A percentile compares a stretch with the other conserved stretches of the same genome.
These are phyloP conservation scores for Serinus canaria DNA, from an alignment of 2,113 vertebrate genomes.

Conservation along the genomic window DNA sequence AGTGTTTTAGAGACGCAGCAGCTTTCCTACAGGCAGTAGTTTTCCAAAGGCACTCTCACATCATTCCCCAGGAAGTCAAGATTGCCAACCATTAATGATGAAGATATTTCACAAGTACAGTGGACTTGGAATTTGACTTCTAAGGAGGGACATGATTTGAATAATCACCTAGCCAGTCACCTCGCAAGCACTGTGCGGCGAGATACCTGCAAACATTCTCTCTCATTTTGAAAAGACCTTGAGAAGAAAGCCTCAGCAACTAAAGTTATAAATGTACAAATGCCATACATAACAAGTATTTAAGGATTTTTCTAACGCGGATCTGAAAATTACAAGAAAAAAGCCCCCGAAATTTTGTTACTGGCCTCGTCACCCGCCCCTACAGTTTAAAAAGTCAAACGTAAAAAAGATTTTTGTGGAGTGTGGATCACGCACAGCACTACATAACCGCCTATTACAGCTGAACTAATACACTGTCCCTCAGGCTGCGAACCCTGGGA, in stretches of 20 bases:
- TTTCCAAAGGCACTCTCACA: background rate
- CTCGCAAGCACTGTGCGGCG: background rate
- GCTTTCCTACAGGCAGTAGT: background rate
- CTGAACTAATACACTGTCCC: background rate
- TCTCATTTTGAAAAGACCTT: background rate
- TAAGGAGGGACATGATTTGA: background rate
- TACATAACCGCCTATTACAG: background rate
- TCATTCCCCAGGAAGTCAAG: background rate
- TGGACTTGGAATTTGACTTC: background rate
- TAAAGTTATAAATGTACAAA: background rate
- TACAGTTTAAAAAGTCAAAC: background rate
- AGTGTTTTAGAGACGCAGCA: background rate
- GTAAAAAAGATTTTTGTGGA: background rate
- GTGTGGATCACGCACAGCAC: background rate
- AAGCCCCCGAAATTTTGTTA: fast-evolving
- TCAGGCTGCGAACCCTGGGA: background rate
- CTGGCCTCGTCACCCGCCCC: background rate
- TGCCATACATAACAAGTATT: fast-evolving
- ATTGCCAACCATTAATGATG: background rate
- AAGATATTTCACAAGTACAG: background rate
- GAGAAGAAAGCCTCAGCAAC: background rate
- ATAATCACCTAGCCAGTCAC: background rate
- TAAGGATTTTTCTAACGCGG: background rate
- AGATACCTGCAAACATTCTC: background rate
- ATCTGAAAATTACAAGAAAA: background rate